Evolutionary conservation across 2,888 invertebrate species (phyloP), one percentile per base, ranked within the genome.

Genomic region (Sthenelais limicola): DNA sequence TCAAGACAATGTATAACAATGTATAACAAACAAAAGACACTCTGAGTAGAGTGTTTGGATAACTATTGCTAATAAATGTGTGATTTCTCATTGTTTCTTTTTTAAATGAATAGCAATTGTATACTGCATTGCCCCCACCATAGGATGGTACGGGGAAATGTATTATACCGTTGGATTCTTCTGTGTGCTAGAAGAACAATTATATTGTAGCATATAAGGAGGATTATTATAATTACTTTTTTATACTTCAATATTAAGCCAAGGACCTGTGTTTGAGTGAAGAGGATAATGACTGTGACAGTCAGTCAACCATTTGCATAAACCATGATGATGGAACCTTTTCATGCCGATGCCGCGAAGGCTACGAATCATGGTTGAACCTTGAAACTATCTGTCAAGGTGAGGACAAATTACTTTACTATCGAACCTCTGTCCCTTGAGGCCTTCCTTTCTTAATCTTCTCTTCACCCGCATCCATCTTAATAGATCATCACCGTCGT

Each of bases 341-440:
- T 56, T 32, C 56, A 38, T 70, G 70, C 30, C 15, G 28, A 12
- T 70, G 70, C 21, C 35, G 35, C 7, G 12, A n/a, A n/a, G 70
- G 70, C 12, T 70, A 28, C 43, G 7, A 28, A 35, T 12, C 28
- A 9, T 70, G 56, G 56, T 35, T 38, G 1, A 48, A 54, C 5
- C 18, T 43, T 28, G 56, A 21, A n/a, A 56, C 24, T n/a, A 56
- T 70, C 32, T 70, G 70, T 24, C 70, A 70, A 54, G 70, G 70
- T 70, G 24, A 32, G 56, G 51, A 43, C 43, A 18, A 12, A 9
- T 43, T 43, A 43, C n/a, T n/a, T n/a, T n/a, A n/a, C n/a, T n/a
- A n/a, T n/a, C n/a, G n/a, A n/a, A n/a, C n/a, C n/a, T n/a, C n/a
- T n/a, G n/a, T n/a, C n/a, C n/a, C n/a, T n/a, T n/a, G n/a, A n/a